Conservation (phyloP, 2,888 invertebrate species). For the Cheilosia pagana region DNA sequence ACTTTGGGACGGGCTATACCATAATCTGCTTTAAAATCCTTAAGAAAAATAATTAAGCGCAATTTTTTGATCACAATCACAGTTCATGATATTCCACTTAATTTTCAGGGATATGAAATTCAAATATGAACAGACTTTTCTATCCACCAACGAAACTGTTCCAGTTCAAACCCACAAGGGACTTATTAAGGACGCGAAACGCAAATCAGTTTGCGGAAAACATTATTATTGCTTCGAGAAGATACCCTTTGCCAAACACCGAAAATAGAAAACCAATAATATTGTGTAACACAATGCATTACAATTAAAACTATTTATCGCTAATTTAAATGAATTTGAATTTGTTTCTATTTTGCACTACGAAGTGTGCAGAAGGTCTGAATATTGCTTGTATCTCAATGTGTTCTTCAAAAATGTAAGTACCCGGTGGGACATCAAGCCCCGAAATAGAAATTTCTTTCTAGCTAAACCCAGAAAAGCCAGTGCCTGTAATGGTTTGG, state of each 20-base stretch:
- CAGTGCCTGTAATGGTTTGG: constrained; percentile 83
- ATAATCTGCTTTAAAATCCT: no score
- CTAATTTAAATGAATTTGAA: constrained; percentile 78
- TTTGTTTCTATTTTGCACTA: no score
- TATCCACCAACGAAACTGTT: constrained; percentile 79
- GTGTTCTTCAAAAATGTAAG: constrained; percentile 80
- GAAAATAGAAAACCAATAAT: no score
- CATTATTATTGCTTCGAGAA: constrained; percentile 79
- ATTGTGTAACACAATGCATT: no score
- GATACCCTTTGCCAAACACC: constrained; percentile 80
- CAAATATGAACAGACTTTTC: constrained; percentile 80
- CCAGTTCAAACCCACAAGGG: constrained; percentile 80
- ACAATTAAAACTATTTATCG: no score
- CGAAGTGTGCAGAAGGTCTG: constrained; percentile 82
- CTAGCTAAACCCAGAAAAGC: constrained; percentile 76
- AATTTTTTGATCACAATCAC: no score
- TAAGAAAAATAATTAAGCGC: no score
- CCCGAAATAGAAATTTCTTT: not conserved
- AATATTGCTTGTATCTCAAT: constrained; percentile 85
- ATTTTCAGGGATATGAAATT: constrained; percentile 79
- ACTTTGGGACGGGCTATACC: no score
- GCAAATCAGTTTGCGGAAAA: constrained; percentile 73
- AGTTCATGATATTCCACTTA: not conserved
- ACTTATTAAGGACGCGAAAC: constrained; percentile 77
- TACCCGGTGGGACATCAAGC: not conserved